Percentiles rank a stretch among this genome's conserved stretches.
phyloP scores from a whole-genome alignment of 2,888 invertebrate genomes.

The Hydroisotoma schaefferi region DNA sequence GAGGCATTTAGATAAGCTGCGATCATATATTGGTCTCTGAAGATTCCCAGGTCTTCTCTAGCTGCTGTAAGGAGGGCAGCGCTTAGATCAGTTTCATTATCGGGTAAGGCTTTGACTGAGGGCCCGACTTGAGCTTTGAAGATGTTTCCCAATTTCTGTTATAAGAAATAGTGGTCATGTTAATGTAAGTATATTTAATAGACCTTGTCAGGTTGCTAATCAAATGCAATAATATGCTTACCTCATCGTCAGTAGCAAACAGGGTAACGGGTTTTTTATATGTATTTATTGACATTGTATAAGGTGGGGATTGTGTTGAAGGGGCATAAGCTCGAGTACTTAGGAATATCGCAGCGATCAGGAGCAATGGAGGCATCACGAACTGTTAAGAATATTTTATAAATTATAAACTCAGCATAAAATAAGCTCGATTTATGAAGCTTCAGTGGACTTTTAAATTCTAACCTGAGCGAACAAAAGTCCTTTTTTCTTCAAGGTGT shows the following conservation, averaged over 20 bases:
- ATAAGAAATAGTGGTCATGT: no score
- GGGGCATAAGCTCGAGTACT: constrained; percentile 15
- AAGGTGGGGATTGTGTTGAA: background rate
- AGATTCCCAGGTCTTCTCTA: constrained; percentile 22
- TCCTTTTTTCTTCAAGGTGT: constrained; percentile 50
- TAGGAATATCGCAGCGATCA: constrained; percentile 28
- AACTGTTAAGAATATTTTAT: constrained; percentile 16
- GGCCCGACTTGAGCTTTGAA: constrained; percentile 9
- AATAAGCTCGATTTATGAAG: background rate
- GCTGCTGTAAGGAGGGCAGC: background rate
- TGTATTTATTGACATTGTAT: constrained; percentile 17
- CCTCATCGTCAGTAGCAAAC: constrained; percentile 21
- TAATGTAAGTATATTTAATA: no score
- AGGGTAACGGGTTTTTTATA: constrained; percentile 27
- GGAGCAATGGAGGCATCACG: constrained; percentile 33
- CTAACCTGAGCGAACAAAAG: constrained; percentile 50
- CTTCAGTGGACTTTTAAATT: background rate
- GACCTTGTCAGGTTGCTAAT: background rate
- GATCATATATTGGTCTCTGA: constrained; percentile 32
- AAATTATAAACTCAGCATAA: background rate
- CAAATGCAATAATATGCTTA: background rate
- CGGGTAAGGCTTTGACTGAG: background rate
- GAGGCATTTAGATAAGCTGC: constrained; percentile 23
- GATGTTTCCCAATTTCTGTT: constrained; percentile 2
- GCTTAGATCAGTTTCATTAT: constrained; percentile 4